These are phyloP conservation scores for Tetranychus truncatus DNA, from an alignment of 2,888 invertebrate genomes.

Conservation along the genomic window DNA sequence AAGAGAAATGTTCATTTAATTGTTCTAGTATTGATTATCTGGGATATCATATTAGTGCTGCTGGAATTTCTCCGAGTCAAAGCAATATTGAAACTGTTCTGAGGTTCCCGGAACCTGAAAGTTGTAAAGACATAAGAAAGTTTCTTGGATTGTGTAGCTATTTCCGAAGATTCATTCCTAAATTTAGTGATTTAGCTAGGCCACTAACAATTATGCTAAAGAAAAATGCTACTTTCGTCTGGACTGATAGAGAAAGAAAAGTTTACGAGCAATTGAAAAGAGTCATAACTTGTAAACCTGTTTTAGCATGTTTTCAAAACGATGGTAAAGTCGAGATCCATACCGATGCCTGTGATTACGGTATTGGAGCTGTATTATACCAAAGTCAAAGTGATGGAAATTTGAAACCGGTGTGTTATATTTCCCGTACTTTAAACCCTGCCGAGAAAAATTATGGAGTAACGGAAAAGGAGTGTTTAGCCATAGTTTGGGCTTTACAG, in stretches of 20 bases:
- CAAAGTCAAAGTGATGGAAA: neutral
- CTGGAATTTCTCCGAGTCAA: too few species aligned
- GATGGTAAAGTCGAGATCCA: constrained; percentile 3
- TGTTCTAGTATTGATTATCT: too few species aligned
- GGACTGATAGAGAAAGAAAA: neutral
- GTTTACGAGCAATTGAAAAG: neutral
- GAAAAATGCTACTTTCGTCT: neutral
- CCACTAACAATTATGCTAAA: constrained; percentile 8
- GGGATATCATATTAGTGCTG: too few species aligned
- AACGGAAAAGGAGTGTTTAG: constrained; percentile 13
- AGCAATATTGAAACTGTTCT: too few species aligned
- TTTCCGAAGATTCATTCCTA: constrained; percentile 20
- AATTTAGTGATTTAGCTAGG: constrained; percentile 5
- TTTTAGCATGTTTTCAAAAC: neutral
- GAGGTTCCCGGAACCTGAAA: too few species aligned
- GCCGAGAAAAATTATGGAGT: constrained; percentile 11
- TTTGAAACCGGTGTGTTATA: neutral
- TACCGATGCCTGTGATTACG: constrained; percentile 12
- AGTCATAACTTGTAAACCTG: neutral
- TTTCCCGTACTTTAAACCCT: neutral
- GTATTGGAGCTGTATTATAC: neutral
- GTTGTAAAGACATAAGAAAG: too few species aligned
- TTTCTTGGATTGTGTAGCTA: too few species aligned
- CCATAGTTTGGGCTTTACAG: constrained; percentile 7
- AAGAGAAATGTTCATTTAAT: constrained; percentile 10